Base-by-base conservation (phyloP, 2,797 vertebrate genomes). In the Menidia menidia region DNA sequence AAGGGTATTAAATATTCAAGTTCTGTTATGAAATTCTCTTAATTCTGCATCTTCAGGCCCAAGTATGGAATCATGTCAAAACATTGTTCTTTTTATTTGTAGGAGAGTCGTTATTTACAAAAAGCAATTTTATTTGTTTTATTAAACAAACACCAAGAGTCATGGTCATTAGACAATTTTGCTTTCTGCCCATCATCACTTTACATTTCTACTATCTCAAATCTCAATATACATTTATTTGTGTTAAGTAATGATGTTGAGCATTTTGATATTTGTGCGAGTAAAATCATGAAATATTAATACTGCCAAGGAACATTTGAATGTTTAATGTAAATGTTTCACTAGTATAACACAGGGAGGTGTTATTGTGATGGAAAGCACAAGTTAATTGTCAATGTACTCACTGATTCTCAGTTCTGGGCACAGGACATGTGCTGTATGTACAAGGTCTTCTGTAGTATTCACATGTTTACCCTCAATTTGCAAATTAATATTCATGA, bases 251-350 rank as follows among this genome's bases (percentile, higher is more conserved):
- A 80, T 72, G 61, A 65, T 75, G 83, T 83, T 72, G 75, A 77
- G 74, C 64, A 52, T 80, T 73, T 89, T 84, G 85, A 79, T 68
- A 78, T 78, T 76, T 81, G 77, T 80, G 77, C 75, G 43, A 68
- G 66, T 39, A 57, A 5, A 71, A 65, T 60, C 57, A 85, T 91
- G 79, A 81, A 92, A 87, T 73, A 88, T 89, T 87, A 77, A 88
- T 77, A 14, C 47, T 15, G 43, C 60, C 54, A 54, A 84, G 54
- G 16, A 14, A 70, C 75, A 32, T 47, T 59, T 64, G 73, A 74
- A 83, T 84, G 70, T 73, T 54, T 84, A n/a, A n/a, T n/a, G n/a
- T n/a, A n/a, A n/a, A n/a, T n/a, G 70, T 73, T 54, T 84, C 74
- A 73, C 42, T 80, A 60, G 71, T 70, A 69, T 73, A 73, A 69